Base-by-base conservation (phyloP, 2,113 vertebrate genomes). In the Gymnocephalus cernua region DNA sequence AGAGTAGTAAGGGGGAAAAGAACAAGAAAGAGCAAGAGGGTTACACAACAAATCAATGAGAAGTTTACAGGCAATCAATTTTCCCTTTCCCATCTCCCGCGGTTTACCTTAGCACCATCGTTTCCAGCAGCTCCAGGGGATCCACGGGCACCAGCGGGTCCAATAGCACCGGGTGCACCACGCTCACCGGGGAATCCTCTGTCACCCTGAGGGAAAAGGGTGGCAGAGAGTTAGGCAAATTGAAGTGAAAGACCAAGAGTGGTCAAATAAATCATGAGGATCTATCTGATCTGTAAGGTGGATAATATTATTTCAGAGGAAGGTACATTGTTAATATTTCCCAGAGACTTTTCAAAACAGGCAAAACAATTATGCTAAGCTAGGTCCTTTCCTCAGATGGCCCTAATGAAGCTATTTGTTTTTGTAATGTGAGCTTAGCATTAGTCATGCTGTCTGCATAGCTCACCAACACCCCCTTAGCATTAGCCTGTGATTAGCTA, bases 141-240 rank as follows among this genome's bases (percentile, higher is more conserved):
- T 63, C 98, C 98, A 54, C 98, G 98, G 67, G 95, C 89, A 83
- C 98, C 98, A 84, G 95, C 84, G 35, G 97, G 97, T 75, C 98
- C 98, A 1, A 92, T 41, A 16, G 95, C 54, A 0, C 98, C 98
- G 83, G 97, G 95, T 56, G 96, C 94, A 27, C 98, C 98, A 4
- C 98, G 98, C 91, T 99, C 98, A 18, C 98, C 98, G 0, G 97
- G 95, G 96, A 99, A 99, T 88, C 98, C 98, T 97, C 97, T 96
- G 92, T 99, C 98, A 0, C 98, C 98, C 98, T 99, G 35, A 58
- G 64, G 27, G 82, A 16, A 54, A 41, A 15, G 3, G 41, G 15
- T 0, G 3, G 41, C 15, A 78, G 16, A 77, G 11, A 66, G 56
- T 74, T 63, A 32, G 29, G 2, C 21, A 59, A 74, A n/a, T n/a